Base-by-base conservation (phyloP, 2,797 vertebrate species). In the Onychomys torridus region DNA sequence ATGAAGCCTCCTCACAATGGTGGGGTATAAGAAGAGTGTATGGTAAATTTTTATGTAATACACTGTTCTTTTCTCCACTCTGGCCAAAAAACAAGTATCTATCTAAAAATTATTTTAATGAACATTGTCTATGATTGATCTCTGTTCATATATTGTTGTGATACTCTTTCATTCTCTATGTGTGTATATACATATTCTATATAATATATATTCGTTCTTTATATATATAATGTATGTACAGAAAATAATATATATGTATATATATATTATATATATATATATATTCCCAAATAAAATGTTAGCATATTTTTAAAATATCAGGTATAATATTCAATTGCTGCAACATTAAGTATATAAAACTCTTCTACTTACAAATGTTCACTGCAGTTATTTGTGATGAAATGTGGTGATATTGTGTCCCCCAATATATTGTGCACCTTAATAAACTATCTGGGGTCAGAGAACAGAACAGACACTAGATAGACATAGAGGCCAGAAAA, bases 21-120 rank as follows among this genome's bases (percentile, higher is more conserved):
- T 27, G 0, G 37, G 2, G 37, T 19, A 40, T 63, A n/a, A 65
- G 19, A 0, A 34, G 3, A 27, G 3, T 57, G 5, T 40, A 55
- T 32, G 14, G 4, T 40, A 88, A 59, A 0, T 17, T 23, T 91
- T 89, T 65, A 34, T 67, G 16, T 63, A 76, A 67, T 12, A 6
- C 11, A 82, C 9, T 43, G 0, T 40, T 89, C 71, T 76, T 52
- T 1, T 89, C 40, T 86, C 63, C 13, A 73, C 13, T 85, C 11
- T 79, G 7, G 94, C 19, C 94, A 87, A 95, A 96, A n/a, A 67
- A 10, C 78, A 90, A 21, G 14, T 73, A 34, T 2, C 83, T 9
- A 88, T 55, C 21, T 77, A 55, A 89, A 57, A 82, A 69, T 43
- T 79, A 67, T 81, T 94, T 77, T 46, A 82, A 82, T 65, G 13